A percentile compares a stretch with the other conserved stretches of the same genome.
Conservation (phyloP, 2,113 vertebrate species). For the Rhagologus leucostigma region DNA sequence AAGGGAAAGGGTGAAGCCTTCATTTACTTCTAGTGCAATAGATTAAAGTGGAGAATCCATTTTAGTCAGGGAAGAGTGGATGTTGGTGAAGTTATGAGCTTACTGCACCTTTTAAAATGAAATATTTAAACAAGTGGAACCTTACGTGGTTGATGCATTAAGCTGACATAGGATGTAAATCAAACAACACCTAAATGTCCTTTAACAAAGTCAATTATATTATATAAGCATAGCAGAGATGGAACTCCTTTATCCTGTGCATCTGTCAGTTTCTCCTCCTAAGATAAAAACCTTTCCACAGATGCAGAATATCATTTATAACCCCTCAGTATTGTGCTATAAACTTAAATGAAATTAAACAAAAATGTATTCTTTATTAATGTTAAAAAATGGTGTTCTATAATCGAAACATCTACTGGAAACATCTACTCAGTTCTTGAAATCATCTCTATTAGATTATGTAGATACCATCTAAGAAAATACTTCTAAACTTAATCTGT, state of each 20-base stretch:
- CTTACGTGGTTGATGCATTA: constrained; percentile 49
- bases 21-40: constrained; percentile 30
- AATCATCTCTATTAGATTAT: constrained; percentile 82
- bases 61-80: constrained; percentile 45
- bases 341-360: constrained; percentile 52
- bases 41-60: constrained; percentile 18
- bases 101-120: constrained; percentile 63
- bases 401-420: constrained; percentile 31
- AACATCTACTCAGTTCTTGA: constrained; percentile 61
- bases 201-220: constrained; percentile 74
- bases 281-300: constrained; percentile 32
- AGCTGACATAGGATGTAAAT: constrained; percentile 61
- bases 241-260: constrained; percentile 14
- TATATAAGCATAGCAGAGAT: constrained; percentile 34
- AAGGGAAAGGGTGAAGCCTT: constrained; percentile 14
- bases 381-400: background rate
- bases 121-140: constrained; percentile 67
- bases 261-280: background rate
- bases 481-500: constrained; percentile 79
- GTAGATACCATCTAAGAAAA: constrained; percentile 80
- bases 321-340: constrained; percentile 15
- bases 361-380: constrained; percentile 40
- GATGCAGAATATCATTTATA: constrained; percentile 47
- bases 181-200: constrained; percentile 59
- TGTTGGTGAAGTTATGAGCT: constrained; percentile 45